Conservation (phyloP, 2,113 vertebrate species). For the Rallus limicola region DNA sequence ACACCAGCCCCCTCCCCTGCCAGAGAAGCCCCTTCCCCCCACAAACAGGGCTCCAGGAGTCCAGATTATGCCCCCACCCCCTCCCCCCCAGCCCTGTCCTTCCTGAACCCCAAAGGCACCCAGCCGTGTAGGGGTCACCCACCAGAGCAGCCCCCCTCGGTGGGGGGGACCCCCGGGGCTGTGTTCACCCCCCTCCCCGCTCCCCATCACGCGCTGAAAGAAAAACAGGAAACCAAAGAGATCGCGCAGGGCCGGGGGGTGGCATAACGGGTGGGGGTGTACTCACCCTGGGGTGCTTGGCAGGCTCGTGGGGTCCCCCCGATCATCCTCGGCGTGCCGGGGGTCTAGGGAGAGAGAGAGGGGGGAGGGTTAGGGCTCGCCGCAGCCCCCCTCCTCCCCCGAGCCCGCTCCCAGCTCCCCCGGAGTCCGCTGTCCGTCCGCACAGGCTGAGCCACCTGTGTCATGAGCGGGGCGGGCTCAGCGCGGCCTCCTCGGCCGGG, state of each 20-base stretch:
- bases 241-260: background rate
- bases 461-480: background rate
- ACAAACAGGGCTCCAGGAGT: background rate
- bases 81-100: no score
- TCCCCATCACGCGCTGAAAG: background rate
- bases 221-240: background rate
- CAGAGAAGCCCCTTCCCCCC: background rate
- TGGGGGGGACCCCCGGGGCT: background rate
- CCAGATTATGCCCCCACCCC: no score
- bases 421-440: background rate
- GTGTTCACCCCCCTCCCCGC: background rate
- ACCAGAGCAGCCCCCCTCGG: background rate
- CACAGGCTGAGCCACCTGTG: background rate
- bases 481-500: background rate
- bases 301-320: background rate
- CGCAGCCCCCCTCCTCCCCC: background rate
- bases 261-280: background rate
- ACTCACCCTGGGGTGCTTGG: background rate
- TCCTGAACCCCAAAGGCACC: background rate
- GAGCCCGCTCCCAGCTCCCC: background rate
- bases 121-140: background rate
- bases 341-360: background rate
- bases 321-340: background rate
- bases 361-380: background rate
- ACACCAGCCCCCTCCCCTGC: background rate